phyloP scores from a whole-genome alignment of 2,113 vertebrate genomes.

The Siniperca chuatsi region DNA sequence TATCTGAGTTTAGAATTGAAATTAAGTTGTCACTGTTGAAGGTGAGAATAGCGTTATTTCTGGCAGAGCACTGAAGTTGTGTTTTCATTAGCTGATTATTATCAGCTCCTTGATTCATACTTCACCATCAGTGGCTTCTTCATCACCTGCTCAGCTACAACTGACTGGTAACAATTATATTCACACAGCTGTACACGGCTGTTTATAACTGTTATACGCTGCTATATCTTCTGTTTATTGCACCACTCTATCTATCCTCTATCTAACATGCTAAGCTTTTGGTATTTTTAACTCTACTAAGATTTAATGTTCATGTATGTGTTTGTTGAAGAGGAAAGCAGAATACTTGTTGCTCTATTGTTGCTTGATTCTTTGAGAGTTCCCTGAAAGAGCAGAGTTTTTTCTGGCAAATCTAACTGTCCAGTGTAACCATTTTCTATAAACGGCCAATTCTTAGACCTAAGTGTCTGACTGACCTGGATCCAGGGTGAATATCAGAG shows the following conservation, averaged over 20 bases:
- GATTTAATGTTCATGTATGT: background rate
- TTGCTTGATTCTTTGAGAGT: no score
- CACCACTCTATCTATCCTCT: background rate
- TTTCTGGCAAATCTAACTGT: background rate
- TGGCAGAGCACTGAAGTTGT: background rate
- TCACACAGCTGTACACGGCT: background rate
- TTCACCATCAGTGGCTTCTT: background rate
- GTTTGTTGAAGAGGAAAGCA: background rate
- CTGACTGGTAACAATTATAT: constrained; percentile 6
- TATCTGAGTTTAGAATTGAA: background rate
- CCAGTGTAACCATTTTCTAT: background rate
- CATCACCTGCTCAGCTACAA: background rate
- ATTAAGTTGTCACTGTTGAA: background rate
- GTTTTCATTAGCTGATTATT: constrained; percentile 10
- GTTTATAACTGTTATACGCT: background rate
- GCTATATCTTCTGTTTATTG: background rate
- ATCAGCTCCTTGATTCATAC: constrained; percentile 5
- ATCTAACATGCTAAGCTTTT: background rate
- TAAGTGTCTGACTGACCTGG: background rate
- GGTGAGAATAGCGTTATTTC: background rate
- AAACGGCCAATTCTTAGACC: background rate
- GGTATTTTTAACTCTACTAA: background rate
- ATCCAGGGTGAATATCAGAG: background rate
- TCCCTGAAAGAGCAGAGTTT: background rate
- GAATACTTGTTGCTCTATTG: background rate